These are phyloP conservation scores for Ammodytes marinus DNA, from an alignment of 2,113 vertebrate species.

Conservation along the genomic window DNA sequence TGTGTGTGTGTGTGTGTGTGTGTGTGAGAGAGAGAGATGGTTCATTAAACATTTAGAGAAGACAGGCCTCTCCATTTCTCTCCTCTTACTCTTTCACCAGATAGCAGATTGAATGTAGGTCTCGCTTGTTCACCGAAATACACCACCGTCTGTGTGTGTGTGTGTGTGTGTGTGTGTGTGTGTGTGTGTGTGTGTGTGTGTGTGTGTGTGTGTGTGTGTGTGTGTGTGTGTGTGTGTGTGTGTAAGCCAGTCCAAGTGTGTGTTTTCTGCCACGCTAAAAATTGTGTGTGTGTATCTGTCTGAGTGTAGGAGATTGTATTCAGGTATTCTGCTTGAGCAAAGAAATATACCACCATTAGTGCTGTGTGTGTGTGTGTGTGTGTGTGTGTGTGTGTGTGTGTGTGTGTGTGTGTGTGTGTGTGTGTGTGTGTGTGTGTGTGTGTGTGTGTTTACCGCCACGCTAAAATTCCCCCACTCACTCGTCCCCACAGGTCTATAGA, in stretches of 20 bases:
- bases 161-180: neutral
- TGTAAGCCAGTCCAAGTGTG: too few relatives aligned
- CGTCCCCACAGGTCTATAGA: conserved; percentile 57
- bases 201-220: neutral
- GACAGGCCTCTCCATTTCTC: conserved; percentile 68
- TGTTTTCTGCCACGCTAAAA: too few relatives aligned
- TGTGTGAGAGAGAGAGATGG: conserved; percentile 43
- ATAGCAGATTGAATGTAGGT: conserved; percentile 54
- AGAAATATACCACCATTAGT: too few relatives aligned
- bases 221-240: neutral
- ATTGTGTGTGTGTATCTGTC: too few relatives aligned
- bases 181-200: neutral
- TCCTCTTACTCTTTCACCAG: conserved; percentile 56
- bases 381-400: too few relatives aligned
- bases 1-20: too few relatives aligned
- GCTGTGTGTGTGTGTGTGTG: too few relatives aligned
- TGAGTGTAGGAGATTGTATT: too few relatives aligned
- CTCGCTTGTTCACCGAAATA: conserved; percentile 46
- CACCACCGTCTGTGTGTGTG: conserved; percentile 8
- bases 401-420: too few relatives aligned
- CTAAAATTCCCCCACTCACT: conserved; percentile 22
- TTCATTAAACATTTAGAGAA: conserved; percentile 79
- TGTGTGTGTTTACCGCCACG: conserved; percentile 1
- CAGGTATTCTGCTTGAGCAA: too few relatives aligned
- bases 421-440: too few relatives aligned